phyloP scores from a whole-genome alignment of 2,888 invertebrate genomes.

The Colletes collaris region DNA sequence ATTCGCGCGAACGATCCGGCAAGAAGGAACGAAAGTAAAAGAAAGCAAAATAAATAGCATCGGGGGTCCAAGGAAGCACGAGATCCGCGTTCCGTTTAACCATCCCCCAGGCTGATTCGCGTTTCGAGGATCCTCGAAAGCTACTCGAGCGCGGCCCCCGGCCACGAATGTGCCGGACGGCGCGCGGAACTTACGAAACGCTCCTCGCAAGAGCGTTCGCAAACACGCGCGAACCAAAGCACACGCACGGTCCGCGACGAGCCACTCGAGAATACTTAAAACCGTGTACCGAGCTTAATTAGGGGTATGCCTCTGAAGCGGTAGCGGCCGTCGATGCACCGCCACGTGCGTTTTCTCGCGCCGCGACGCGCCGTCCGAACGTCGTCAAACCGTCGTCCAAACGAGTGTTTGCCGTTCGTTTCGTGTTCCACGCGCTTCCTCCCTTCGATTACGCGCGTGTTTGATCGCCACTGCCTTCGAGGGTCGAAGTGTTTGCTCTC shows the following conservation, averaged over 20 bases:
- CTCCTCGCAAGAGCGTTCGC: constrained; percentile 30
- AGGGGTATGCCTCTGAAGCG: constrained; percentile 67
- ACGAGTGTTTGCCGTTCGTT: constrained; percentile 72
- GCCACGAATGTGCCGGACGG: constrained; percentile 58
- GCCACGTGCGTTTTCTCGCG: constrained; percentile 71
- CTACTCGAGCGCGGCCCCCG: constrained; percentile 64
- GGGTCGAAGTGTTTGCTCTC: constrained; percentile 65
- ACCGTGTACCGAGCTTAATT: constrained; percentile 72
- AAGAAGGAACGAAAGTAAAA: constrained; percentile 4
- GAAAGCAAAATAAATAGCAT: constrained; percentile 4
- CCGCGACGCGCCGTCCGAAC: constrained; percentile 11
- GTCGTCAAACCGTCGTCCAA: constrained; percentile 22
- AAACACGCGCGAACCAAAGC: constrained; percentile 45
- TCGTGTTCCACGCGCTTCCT: constrained; percentile 41
- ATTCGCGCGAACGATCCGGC: neutral
- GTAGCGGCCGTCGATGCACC: constrained; percentile 63
- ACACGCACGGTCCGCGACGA: constrained; percentile 35
- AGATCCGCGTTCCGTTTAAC: constrained; percentile 41
- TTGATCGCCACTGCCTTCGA: constrained; percentile 59
- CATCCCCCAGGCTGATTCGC: constrained; percentile 55
- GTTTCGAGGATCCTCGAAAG: constrained; percentile 66
- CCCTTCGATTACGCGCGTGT: constrained; percentile 20
- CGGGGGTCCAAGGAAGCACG: neutral
- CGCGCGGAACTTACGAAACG: constrained; percentile 48
- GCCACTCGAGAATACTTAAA: constrained; percentile 61